Percentiles rank a stretch among this genome's conserved stretches.
Conservation (phyloP, 2,888 invertebrate genomes). For the Pherbina coryleti region DNA sequence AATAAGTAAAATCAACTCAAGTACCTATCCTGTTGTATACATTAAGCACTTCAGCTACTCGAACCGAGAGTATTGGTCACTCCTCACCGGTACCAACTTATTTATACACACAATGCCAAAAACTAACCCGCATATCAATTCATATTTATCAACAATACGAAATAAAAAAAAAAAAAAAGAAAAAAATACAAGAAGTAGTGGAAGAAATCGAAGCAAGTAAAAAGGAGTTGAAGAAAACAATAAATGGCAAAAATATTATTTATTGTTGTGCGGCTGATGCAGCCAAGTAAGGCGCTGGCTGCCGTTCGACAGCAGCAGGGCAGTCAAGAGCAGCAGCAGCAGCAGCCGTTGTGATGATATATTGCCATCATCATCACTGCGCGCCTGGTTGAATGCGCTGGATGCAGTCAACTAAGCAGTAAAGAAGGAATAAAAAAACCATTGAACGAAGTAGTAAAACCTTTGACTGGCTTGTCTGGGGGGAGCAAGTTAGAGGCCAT, state of each 20-base stretch:
- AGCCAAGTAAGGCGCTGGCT: conserved; percentile 35
- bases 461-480: neutral
- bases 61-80: neutral
- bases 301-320: conserved; percentile 33
- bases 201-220: conserved; percentile 8
- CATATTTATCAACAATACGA: conserved; percentile 28
- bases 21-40: no score
- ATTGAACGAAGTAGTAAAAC: no score
- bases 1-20: no score
- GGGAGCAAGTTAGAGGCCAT: conserved; percentile 43
- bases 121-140: conserved; percentile 37
- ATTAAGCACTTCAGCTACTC: no score
- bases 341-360: conserved; percentile 49
- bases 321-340: conserved; percentile 32
- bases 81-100: neutral
- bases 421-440: neutral
- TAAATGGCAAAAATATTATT: conserved; percentile 47
- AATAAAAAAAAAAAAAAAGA: neutral
- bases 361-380: conserved; percentile 52
- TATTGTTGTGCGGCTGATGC: conserved; percentile 36
- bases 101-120: neutral
- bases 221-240: conserved; percentile 40
- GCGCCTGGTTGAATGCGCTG: conserved; percentile 22
- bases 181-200: neutral
- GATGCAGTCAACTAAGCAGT: conserved; percentile 30